phyloP scores from a whole-genome alignment of 35 echinoderm and acorn worm genomes.

The Amphiura filiformis region DNA sequence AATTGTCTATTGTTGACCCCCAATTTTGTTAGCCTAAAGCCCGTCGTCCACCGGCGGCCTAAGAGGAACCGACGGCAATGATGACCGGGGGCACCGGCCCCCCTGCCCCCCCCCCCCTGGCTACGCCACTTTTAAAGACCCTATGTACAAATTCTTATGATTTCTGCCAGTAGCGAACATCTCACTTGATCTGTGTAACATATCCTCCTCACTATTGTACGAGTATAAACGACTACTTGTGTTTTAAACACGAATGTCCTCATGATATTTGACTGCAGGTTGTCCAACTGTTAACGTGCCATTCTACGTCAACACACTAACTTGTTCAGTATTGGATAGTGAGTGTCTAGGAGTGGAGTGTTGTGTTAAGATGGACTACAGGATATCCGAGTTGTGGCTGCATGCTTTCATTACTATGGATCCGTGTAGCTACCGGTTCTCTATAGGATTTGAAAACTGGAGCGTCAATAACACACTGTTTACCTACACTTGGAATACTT shows the following conservation, averaged over 20 bases:
- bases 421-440: conserved; percentile 9
- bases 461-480: neutral
- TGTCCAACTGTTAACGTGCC: neutral
- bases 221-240: neutral
- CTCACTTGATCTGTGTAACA: too few species aligned
- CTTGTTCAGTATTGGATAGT: neutral
- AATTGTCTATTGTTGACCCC: too few species aligned
- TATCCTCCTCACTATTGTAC: neutral
- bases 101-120: too few species aligned
- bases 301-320: neutral
- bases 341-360: conserved; percentile 1
- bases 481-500: neutral
- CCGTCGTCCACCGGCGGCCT: too few species aligned
- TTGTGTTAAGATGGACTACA: conserved; percentile 2
- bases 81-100: too few species aligned
- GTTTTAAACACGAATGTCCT: too few species aligned
- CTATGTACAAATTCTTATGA: too few species aligned
- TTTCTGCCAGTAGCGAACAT: too few species aligned
- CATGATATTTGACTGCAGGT: too few species aligned
- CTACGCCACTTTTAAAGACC: too few species aligned
- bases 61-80: too few species aligned
- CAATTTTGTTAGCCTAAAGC: too few species aligned
- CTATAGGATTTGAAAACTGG: conserved; percentile 1
- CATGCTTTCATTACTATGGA: neutral
- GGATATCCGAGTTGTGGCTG: conserved; percentile 5